Evolutionary conservation across 2,888 invertebrate genomes (phyloP).

Genomic region (Brachylomia viminalis): DNA sequence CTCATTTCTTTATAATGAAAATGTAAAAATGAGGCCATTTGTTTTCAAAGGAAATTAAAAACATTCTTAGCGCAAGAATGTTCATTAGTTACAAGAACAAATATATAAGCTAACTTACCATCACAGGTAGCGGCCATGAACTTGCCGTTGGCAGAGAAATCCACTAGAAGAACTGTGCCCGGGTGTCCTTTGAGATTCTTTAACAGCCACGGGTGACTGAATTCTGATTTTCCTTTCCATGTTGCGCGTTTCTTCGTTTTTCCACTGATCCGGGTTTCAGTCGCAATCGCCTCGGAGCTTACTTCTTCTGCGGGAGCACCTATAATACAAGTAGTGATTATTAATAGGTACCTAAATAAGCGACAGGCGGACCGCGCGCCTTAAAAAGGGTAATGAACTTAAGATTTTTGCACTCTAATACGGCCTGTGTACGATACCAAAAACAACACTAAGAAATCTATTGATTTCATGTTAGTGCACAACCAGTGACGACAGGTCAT

Average conservation of each 20-base stretch:
- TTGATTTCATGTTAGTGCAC: constrained; percentile 54
- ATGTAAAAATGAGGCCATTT: constrained; percentile 45
- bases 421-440: constrained; percentile 29
- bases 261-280: constrained; percentile 79
- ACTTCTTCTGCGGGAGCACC: constrained; percentile 80
- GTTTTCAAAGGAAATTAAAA: constrained; percentile 42
- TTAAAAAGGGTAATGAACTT: constrained; percentile 62
- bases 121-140: constrained; percentile 95
- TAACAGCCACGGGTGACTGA: constrained; percentile 94
- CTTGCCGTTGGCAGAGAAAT: constrained; percentile 96
- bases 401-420: constrained; percentile 60
- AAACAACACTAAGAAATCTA: constrained; percentile 53
- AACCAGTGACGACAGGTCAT: constrained; percentile 53
- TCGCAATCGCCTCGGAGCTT: constrained; percentile 76
- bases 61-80: constrained; percentile 45
- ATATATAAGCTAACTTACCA: constrained; percentile 91
- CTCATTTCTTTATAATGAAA: constrained; percentile 29
- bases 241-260: constrained; percentile 89
- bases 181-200: constrained; percentile 96
- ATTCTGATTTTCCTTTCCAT: constrained; percentile 88
- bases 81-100: constrained; percentile 46
- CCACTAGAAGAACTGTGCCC: constrained; percentile 93
- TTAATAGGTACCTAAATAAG: constrained; percentile 32
- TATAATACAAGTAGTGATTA: constrained; percentile 66
- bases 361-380: constrained; percentile 15